Evolutionary conservation across 2,113 vertebrate genomes (phyloP), one percentile per base, ranked within the genome.

Genomic region (Phylloscopus trochiloides): DNA sequence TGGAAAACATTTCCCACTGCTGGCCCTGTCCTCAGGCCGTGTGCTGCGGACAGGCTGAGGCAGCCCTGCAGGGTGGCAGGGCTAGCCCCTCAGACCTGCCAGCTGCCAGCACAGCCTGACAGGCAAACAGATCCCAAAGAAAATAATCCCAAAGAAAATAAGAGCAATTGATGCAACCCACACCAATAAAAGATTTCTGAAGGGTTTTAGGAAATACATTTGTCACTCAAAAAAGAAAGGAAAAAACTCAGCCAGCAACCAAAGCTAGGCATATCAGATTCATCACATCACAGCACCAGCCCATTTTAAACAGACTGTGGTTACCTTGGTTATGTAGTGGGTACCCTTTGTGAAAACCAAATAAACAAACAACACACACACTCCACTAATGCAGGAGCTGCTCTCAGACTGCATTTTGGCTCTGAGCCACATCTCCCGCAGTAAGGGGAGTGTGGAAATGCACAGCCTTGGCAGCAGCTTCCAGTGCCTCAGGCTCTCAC

Each of bases 401-500:
- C 82, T 96, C 92, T 94, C 93, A 96, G 90, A 52, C 79, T 96
- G 94, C 85, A 67, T 55, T 2, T 88, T 97, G 96, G 96, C 96
- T 96, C 70, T 0, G 9, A 86, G 96, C 96, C 96, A 97, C 58
- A 45, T 96, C 96, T 97, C 90, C 96, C 36, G 54, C 94, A 90
- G 94, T 45, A 95, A 84, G 59, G 72, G 82, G 94, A 96, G 79
- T 90, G 90, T 92, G 94, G 94, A 96, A 96, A 97, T 93, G 93
- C 93, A 95, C 86, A 97, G 96, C 86, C 90, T 96, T 97, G 96
- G 96, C 96, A 97, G 94, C 92, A 96, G 92, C 94, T 96, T 86
- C 94, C 93, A 96, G 59, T 1, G 94, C 96, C 96, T 96, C 96
- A 90, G 96, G 96, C 96, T 95, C 94, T 97, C 90, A 95, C 93